A percentile compares a stretch with the other conserved stretches of the same genome.
phyloP scores from a whole-genome alignment of 1,140 invertebrate species.

The Sarcophaga bullata region DNA sequence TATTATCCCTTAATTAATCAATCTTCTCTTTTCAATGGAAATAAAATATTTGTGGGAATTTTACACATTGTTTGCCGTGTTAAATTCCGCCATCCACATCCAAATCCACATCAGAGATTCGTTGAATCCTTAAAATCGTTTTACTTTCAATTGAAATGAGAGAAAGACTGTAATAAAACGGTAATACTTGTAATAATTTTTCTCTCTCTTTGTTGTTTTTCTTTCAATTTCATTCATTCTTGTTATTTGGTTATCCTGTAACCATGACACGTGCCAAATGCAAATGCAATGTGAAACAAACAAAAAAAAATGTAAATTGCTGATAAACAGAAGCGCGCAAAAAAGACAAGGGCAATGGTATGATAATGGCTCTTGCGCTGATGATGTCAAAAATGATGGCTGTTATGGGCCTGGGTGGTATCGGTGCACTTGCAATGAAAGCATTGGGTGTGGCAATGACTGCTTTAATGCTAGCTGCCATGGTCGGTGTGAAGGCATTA shows the following conservation, averaged over 20 bases:
- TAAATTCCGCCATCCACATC: too few species aligned
- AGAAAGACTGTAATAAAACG: too few species aligned
- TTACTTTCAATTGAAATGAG: too few species aligned
- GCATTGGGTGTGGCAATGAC: slow-evolving; percentile 73
- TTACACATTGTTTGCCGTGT: too few species aligned
- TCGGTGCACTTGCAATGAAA: slow-evolving; percentile 80
- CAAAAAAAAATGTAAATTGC: neutral
- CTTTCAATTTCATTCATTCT: neutral
- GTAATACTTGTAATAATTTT: neutral
- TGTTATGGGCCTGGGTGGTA: slow-evolving; percentile 75
- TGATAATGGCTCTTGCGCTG: slow-evolving; percentile 72
- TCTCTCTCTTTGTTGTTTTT: neutral
- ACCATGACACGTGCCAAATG: too few species aligned
- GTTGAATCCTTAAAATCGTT: too few species aligned
- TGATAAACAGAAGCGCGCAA: slow-evolving; percentile 63
- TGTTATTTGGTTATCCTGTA: too few species aligned
- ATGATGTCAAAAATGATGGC: slow-evolving; percentile 81
- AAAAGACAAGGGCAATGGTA: slow-evolving; percentile 69
- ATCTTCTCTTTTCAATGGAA: too few species aligned
- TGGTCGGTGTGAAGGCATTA: slow-evolving; percentile 78
- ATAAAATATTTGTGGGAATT: too few species aligned
- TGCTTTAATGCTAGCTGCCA: slow-evolving; percentile 77
- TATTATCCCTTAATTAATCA: too few species aligned
- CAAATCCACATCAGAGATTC: too few species aligned
- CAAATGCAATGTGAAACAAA: too few species aligned